Conservation (phyloP, 2,888 invertebrate species). For the Scaptomyza polygonia region DNA sequence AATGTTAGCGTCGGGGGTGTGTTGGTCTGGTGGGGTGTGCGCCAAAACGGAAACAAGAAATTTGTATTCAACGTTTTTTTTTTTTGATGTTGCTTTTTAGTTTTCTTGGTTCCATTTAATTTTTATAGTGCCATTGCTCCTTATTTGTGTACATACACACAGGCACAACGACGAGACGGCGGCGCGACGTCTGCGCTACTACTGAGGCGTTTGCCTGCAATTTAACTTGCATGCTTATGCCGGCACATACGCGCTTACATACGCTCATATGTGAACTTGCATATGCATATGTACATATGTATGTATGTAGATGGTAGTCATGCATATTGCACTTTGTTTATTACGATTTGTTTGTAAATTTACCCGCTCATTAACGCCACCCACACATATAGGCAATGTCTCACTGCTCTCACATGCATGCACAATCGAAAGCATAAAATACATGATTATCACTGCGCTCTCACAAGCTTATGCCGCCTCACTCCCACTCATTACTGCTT, state of each 20-base stretch:
- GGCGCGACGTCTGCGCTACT: constrained; percentile 43
- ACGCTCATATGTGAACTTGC: background rate
- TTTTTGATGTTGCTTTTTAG: background rate
- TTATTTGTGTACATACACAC: constrained; percentile 32
- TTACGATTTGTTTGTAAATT: constrained; percentile 61
- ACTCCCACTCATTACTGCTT: constrained; percentile 35
- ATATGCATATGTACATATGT: constrained; percentile 8
- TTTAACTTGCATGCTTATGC: constrained; percentile 50
- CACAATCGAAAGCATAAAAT: constrained; percentile 17
- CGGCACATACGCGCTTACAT: constrained; percentile 31
- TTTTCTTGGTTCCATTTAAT: constrained; percentile 48
- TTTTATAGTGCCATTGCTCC: constrained; percentile 65
- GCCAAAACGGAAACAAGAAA: constrained; percentile 56
- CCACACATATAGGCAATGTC: constrained; percentile 32
- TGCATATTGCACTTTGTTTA: constrained; percentile 58
- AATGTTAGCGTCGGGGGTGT: constrained; percentile 25
- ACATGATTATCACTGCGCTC: constrained; percentile 25
- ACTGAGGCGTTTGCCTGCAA: constrained; percentile 37
- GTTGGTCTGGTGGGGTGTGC: constrained; percentile 21
- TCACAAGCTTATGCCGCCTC: constrained; percentile 50
- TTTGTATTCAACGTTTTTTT: constrained; percentile 54
- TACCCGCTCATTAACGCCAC: constrained; percentile 47
- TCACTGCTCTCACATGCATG: constrained; percentile 41
- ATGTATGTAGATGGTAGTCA: constrained; percentile 23
- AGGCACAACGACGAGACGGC: constrained; percentile 41